A percentile compares a stretch with the other conserved stretches of the same genome.
Evolutionary conservation across 2,888 invertebrate genomes (phyloP).

Genomic region (Erebia ligea): DNA sequence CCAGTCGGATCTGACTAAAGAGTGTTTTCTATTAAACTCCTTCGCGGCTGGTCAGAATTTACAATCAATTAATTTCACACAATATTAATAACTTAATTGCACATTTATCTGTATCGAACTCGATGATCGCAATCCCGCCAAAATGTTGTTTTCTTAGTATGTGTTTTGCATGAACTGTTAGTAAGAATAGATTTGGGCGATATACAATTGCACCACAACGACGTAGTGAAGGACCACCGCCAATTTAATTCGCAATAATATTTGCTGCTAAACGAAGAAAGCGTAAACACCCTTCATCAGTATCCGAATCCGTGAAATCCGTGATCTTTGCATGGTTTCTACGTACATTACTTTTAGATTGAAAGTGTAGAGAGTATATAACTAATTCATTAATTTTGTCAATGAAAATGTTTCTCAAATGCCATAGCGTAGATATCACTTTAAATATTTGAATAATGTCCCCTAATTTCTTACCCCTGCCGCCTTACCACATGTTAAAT

Average conservation of each 20-base stretch:
- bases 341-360: slow-evolving; percentile 7
- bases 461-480: slow-evolving; percentile 7
- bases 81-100: slow-evolving; percentile 38
- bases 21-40: slow-evolving; percentile 36
- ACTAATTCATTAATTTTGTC: not conserved
- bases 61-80: slow-evolving; percentile 1
- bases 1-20: slow-evolving; percentile 49
- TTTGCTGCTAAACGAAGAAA: slow-evolving; percentile 32
- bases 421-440: slow-evolving; percentile 16
- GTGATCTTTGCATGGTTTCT: slow-evolving; percentile 28
- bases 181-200: slow-evolving; percentile 45
- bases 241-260: slow-evolving; percentile 32
- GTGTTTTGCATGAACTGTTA: slow-evolving; percentile 67
- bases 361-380: not conserved
- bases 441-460: not conserved
- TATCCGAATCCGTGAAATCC: slow-evolving; percentile 34
- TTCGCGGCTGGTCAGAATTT: slow-evolving; percentile 37
- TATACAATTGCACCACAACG: slow-evolving; percentile 35
- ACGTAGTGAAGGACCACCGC: slow-evolving; percentile 32
- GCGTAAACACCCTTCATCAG: slow-evolving; percentile 40
- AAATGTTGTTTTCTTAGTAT: slow-evolving; percentile 61
- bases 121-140: slow-evolving; percentile 83
- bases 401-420: not conserved
- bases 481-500: slow-evolving; percentile 1
- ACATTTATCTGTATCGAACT: slow-evolving; percentile 48